These are phyloP conservation scores for Sinodicranocentrus sp. DNA, from an alignment of 2,888 invertebrate species.

Conservation along the genomic window DNA sequence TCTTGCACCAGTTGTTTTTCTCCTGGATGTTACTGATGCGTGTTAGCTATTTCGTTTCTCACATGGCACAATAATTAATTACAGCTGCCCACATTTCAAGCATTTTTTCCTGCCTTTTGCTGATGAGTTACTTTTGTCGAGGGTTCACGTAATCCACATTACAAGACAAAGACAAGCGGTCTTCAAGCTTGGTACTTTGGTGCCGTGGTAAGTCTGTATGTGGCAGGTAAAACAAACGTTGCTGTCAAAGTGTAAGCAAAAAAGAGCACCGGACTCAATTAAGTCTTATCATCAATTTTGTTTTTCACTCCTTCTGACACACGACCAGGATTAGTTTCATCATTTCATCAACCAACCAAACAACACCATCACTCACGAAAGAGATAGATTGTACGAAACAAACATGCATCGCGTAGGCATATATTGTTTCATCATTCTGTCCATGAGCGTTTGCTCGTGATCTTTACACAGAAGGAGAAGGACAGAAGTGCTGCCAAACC, in stretches of 20 bases:
- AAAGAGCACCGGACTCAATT: constrained; percentile 59
- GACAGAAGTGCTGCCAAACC: constrained; percentile 8
- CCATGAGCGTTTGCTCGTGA: background rate
- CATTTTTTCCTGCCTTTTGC: constrained; percentile 7
- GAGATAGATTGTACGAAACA: background rate
- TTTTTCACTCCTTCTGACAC: constrained; percentile 65
- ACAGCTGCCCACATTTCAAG: constrained; percentile 29
- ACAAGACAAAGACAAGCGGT: no score
- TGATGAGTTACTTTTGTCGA: constrained; percentile 18
- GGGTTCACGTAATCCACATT: background rate
- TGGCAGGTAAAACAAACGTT: constrained; percentile 65
- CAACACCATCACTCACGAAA: constrained; percentile 56
- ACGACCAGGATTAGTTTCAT: constrained; percentile 64
- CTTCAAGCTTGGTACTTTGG: no score
- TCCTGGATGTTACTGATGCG: constrained; percentile 9
- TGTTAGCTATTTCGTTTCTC: constrained; percentile 32
- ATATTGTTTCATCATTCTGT: constrained; percentile 13
- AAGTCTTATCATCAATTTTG: constrained; percentile 65
- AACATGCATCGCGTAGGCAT: no score
- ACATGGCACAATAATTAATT: constrained; percentile 63
- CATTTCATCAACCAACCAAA: constrained; percentile 56
- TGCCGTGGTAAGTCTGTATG: constrained; percentile 23
- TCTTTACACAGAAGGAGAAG: background rate
- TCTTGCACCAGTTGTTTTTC: constrained; percentile 14
- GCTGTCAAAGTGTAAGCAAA: constrained; percentile 60